Conservation (phyloP, 92 coral and sea anemone genomes). For the Porites evermanni region DNA sequence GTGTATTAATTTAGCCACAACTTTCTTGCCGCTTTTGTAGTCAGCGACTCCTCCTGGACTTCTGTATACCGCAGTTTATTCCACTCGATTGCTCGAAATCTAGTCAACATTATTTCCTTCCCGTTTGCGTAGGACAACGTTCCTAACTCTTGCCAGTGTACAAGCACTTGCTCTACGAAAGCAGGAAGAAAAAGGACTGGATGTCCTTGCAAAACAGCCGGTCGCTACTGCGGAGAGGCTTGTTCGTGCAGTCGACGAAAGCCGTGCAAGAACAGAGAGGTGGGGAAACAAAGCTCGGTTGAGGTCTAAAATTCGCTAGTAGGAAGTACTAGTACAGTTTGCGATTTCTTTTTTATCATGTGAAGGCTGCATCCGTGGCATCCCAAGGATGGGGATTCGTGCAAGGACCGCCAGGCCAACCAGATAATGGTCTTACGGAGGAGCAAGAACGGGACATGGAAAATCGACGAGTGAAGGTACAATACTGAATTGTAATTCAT, state of each 20-base stretch:
- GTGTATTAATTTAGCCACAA: background rate
- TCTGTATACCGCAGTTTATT: too few relatives aligned
- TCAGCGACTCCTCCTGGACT: background rate
- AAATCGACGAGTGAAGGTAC: conserved; percentile 31
- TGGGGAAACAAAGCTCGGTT: background rate
- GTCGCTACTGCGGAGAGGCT: background rate
- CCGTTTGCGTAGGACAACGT: too few relatives aligned
- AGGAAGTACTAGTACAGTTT: background rate
- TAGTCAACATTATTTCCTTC: too few relatives aligned
- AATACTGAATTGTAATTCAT: background rate
- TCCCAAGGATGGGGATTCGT: background rate
- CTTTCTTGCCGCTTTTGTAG: background rate
- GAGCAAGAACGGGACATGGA: conserved; percentile 29
- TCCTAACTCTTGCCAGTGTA: too few relatives aligned
- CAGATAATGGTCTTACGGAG: conserved; percentile 4
- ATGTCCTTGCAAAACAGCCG: conserved; percentile 28
- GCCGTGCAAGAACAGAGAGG: conserved; percentile 20
- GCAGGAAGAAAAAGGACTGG: conserved; percentile 19
- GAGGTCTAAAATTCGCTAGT: background rate
- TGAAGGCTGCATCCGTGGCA: background rate
- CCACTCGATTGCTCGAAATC: too few relatives aligned
- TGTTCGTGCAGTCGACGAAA: conserved; percentile 14
- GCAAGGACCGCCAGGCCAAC: conserved; percentile 8
- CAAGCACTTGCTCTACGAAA: background rate
- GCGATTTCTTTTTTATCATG: background rate